phyloP scores from a whole-genome alignment of 2,113 vertebrate species.

The Saguinus imperator region DNA sequence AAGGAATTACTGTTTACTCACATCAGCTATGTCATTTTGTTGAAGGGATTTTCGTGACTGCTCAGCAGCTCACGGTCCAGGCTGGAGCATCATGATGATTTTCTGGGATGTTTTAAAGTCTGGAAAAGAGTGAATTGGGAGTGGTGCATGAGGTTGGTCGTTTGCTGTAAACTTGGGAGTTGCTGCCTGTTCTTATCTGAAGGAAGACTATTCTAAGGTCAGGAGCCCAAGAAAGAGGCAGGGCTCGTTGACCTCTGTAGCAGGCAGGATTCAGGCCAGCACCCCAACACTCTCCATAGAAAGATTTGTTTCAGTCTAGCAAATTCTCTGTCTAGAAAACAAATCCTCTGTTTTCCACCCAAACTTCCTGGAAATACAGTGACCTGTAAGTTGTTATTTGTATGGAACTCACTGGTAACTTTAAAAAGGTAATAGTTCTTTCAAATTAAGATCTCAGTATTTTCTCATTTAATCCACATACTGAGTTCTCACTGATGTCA shows the following conservation, averaged over 20 bases:
- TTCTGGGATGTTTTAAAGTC: background rate
- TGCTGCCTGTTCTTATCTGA: background rate
- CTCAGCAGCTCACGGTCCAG: background rate
- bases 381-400: background rate
- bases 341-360: background rate
- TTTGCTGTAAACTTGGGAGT: background rate
- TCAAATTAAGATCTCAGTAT: background rate
- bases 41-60: background rate
- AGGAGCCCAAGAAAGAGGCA: background rate
- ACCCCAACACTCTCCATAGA: background rate
- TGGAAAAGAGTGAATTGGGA: background rate
- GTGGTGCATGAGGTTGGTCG: background rate
- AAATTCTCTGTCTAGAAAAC: background rate
- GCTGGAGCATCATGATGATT: background rate
- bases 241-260: too few relatives aligned
- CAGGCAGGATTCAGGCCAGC: background rate
- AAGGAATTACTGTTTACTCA: background rate
- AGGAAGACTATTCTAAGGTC: background rate
- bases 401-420: background rate
- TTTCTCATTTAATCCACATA: slow-evolving; percentile 2
- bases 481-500: background rate
- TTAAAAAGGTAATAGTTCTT: background rate
- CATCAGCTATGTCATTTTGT: background rate
- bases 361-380: background rate
- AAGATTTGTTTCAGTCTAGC: background rate